Evolutionary conservation across 2,888 invertebrate genomes (phyloP), one percentile per base, ranked within the genome.

Genomic region (Cyclophora albipunctata): DNA sequence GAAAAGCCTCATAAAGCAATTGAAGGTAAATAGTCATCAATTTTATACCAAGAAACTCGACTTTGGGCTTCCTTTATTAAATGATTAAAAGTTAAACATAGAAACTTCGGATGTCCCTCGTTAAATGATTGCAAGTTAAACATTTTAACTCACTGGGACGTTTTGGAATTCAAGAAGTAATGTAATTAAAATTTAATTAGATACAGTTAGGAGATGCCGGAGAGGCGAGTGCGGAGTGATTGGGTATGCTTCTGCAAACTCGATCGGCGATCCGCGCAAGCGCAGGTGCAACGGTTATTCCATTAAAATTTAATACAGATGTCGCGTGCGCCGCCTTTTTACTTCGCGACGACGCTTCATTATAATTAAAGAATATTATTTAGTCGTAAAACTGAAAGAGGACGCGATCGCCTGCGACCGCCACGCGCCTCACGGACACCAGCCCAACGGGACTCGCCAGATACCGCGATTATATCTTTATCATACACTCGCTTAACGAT

Each of bases 221-320:
- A 61, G 65, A 70, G 63, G 61, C 66, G 65, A 69, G 66, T 58
- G 65, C 61, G 65, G 59, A 71, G 69, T 76, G 78, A 76, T 77
- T 75, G 73, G 74, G 73, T 71, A 68, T 59, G 62, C 62, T 64
- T 56, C 64, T 61, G 66, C 69, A 69, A 75, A 73, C 74, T 66
- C 65, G 75, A 68, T 69, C 69, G 64, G 60, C 64, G 67, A 64
- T 64, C 61, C 52, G 63, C 58, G 34, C 43, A 40, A 37, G 48
- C 44, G 87, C 87, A 87, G 86, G 84, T 87, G 87, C 86, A 79
- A 69, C 67, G 59, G 67, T 73, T 78, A 71, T 80, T 81, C 78
- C 82, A 86, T 87, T 86, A 82, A 85, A 84, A 76, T 83, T 86
- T 84, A 84, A 87, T 84, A 84, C 84, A 87, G 84, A 81, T 83